These are phyloP conservation scores for Lordiphosa mommai DNA, from an alignment of 1,140 invertebrate species.

Conservation along the genomic window DNA sequence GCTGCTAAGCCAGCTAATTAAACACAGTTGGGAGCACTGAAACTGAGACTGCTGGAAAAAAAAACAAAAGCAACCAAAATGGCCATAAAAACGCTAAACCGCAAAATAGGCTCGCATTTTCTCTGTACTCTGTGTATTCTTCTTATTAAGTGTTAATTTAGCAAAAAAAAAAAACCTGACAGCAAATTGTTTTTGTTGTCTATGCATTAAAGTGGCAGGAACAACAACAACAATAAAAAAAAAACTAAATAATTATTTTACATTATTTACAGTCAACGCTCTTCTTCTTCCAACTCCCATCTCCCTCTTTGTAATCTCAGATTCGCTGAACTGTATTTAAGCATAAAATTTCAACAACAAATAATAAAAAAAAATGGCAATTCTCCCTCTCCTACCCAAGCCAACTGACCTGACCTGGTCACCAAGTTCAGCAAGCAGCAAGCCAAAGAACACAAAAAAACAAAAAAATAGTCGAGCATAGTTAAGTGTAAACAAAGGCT, in stretches of 20 bases:
- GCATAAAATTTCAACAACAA: slow-evolving; percentile 65
- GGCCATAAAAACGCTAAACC: slow-evolving; percentile 74
- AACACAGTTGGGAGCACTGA: slow-evolving; percentile 17
- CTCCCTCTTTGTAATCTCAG: slow-evolving; percentile 48
- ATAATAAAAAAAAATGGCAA: slow-evolving; percentile 8
- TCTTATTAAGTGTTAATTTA: slow-evolving; percentile 40
- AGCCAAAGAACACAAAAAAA: slow-evolving; percentile 25
- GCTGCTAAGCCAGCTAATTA: slow-evolving; percentile 61
- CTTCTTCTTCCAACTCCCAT: slow-evolving; percentile 19
- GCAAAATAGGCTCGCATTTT: slow-evolving; percentile 57
- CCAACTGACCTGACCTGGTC: slow-evolving; percentile 42
- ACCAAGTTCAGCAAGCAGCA: slow-evolving; percentile 30
- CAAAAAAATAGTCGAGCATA: slow-evolving; percentile 22
- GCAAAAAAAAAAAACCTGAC: slow-evolving; percentile 15
- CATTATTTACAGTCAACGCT: slow-evolving; percentile 75
- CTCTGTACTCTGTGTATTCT: slow-evolving; percentile 8
- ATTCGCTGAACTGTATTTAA: slow-evolving; percentile 73
- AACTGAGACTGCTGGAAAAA: slow-evolving; percentile 5
- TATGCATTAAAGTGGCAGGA: slow-evolving; percentile 41
- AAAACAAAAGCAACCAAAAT: slow-evolving; percentile 42
- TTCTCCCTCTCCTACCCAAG: neutral
- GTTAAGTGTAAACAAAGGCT: slow-evolving; percentile 59
- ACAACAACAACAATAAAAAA: slow-evolving; percentile 5
- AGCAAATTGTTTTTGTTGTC: slow-evolving; percentile 19
- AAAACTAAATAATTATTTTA: slow-evolving; percentile 74